Evolutionary conservation across 2,888 invertebrate species (phyloP).

Genomic region (Sylvicola cinctus): DNA sequence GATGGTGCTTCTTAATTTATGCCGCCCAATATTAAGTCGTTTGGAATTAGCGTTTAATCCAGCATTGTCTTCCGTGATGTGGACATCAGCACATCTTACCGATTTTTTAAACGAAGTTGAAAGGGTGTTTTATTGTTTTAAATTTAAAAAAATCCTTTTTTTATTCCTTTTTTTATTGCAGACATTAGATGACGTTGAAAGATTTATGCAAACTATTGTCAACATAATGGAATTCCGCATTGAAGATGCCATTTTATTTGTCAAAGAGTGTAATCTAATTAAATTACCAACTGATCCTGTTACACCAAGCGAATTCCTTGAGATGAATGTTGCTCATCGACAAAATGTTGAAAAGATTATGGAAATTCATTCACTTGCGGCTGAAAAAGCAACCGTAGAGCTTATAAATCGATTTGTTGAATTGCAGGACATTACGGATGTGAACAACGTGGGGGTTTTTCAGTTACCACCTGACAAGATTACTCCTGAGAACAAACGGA

Average conservation of each 20-base stretch:
- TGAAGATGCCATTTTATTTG: constrained; percentile 40
- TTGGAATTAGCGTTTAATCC: constrained; percentile 52
- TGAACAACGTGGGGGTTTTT: constrained; percentile 15
- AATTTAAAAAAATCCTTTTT: constrained; percentile 37
- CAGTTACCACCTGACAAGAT: constrained; percentile 37
- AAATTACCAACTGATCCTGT: constrained; percentile 40
- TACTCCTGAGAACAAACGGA: constrained; percentile 23
- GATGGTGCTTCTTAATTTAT: constrained; percentile 37
- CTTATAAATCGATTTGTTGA: constrained; percentile 56
- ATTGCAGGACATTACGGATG: constrained; percentile 14
- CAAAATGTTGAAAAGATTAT: constrained; percentile 24
- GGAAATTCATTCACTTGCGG: constrained; percentile 37
- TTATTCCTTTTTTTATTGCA: background rate
- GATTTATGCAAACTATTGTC: constrained; percentile 26
- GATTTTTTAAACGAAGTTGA: constrained; percentile 27
- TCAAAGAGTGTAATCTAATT: constrained; percentile 38
- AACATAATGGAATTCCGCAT: constrained; percentile 60
- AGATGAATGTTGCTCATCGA: constrained; percentile 36
- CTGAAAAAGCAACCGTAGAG: constrained; percentile 56
- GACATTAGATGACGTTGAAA: constrained; percentile 11
- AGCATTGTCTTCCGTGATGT: constrained; percentile 55
- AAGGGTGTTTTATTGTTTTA: constrained; percentile 31
- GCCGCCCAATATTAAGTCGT: constrained; percentile 42
- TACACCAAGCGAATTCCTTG: constrained; percentile 36
- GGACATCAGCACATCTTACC: constrained; percentile 49